Evolutionary conservation across 2,888 invertebrate species (phyloP), one percentile per base, ranked within the genome.

Genomic region (Sialis fuliginosa): DNA sequence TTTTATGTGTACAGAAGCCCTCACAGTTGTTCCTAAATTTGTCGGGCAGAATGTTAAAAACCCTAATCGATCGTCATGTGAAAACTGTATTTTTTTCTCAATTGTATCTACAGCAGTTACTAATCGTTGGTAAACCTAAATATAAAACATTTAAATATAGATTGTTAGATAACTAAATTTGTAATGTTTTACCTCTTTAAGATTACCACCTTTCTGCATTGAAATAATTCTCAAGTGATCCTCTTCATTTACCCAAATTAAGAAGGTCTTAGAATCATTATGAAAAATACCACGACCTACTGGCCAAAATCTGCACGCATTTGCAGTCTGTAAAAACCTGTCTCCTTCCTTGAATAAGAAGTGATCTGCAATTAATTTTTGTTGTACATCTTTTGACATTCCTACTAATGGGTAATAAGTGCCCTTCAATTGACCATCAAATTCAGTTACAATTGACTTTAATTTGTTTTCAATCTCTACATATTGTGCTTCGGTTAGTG

Each of bases 311-410:
- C 92, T 83, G 75, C 88, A 90, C 45, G 90, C 89, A 58, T 91
- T 90, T 55, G 91, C 92, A 1, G 87, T 77, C 70, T 89, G 80
- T 60, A 90, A 74, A 72, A 84, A 86, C 52, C 84, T 74, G 65
- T 89, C 91, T 49, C 92, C 92, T 71, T 93, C 92, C 75, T 93
- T 92, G 78, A 93, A 93, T 56, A 95, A 77, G 79, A 92, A 93
- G 69, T 95, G 93, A 68, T 93, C 92, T 60, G 92, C 90, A 61
- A 95, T 93, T 60, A 96, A 77, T 69, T 92, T 83, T 67, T 91
- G 87, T 71, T 93, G 92, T 51, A 84, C 82, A 47, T 84, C 78
- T 72, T 91, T 90, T 65, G 82, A 79, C 92, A 93, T 92, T 58
- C 89, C 90, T 46, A 83, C 83, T 59, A 95, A 74, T 8, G 93